phyloP scores from a whole-genome alignment of 2,797 vertebrate genomes.

The Rachycentron canadum region DNA sequence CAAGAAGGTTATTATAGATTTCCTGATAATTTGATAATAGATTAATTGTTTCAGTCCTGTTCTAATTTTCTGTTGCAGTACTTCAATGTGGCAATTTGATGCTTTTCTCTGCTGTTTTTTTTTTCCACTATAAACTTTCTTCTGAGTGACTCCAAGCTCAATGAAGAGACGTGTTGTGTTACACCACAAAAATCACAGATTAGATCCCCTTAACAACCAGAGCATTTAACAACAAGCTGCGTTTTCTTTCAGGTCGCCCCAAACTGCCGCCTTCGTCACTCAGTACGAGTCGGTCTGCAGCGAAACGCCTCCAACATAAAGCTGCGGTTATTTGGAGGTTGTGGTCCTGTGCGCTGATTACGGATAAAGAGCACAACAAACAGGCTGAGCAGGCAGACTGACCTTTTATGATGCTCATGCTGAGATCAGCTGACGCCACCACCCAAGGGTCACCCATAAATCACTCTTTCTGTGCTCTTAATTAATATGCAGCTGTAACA shows the following conservation, averaged over 20 bases:
- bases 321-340: conserved; percentile 47
- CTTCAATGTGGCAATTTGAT: too few species aligned
- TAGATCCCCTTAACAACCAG: conserved; percentile 21
- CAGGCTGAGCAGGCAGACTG: conserved; percentile 44
- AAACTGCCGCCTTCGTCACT: conserved; percentile 1
- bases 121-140: not conserved
- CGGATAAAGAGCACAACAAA: conserved; percentile 41
- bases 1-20: not conserved
- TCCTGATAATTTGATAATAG: not conserved
- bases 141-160: not conserved
- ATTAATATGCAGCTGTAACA: conserved; percentile 61
- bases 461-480: conserved; percentile 59
- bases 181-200: conserved; percentile 19
- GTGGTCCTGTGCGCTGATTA: conserved; percentile 41
- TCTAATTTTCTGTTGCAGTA: too few species aligned
- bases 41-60: not conserved
- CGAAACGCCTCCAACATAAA: conserved; percentile 14
- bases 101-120: too few species aligned
- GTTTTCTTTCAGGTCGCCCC: conserved; percentile 14
- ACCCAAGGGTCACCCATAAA: conserved; percentile 70
- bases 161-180: not conserved
- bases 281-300: not conserved
- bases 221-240: conserved; percentile 33
- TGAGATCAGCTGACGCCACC: conserved; percentile 72
- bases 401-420: conserved; percentile 55